These are phyloP conservation scores for Colius striatus DNA, from an alignment of 2,113 vertebrate species.

Conservation along the genomic window DNA sequence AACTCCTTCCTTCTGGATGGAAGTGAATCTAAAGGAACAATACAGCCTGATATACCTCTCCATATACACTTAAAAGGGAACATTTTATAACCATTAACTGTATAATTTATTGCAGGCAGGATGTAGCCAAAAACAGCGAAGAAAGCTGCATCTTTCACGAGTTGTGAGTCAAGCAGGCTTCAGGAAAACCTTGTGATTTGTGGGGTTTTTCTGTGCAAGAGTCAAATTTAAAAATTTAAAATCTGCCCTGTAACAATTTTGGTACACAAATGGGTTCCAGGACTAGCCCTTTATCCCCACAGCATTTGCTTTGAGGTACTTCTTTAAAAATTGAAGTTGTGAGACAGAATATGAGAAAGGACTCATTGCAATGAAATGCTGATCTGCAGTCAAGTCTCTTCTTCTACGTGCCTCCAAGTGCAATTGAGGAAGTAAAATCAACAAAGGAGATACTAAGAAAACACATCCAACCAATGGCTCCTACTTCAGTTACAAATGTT, in stretches of 20 bases:
- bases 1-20: background rate
- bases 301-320: constrained; percentile 63
- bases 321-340: constrained; percentile 54
- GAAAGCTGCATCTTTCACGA: constrained; percentile 19
- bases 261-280: constrained; percentile 52
- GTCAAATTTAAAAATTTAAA: constrained; percentile 69
- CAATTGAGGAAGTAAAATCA: constrained; percentile 27
- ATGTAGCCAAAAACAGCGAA: constrained; percentile 22
- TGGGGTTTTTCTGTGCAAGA: constrained; percentile 59
- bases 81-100: constrained; percentile 40
- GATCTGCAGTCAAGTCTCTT: constrained; percentile 34
- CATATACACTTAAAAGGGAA: constrained; percentile 60
- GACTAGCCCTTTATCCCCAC: constrained; percentile 61
- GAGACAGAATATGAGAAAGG: constrained; percentile 34
- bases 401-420: constrained; percentile 13
- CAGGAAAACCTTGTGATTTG: constrained; percentile 29
- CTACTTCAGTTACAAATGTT: constrained; percentile 9
- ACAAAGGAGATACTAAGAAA: background rate
- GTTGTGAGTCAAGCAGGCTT: constrained; percentile 17
- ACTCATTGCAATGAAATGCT: constrained; percentile 34
- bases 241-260: constrained; percentile 6
- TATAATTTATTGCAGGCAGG: constrained; percentile 53
- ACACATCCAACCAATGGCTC: constrained; percentile 36
- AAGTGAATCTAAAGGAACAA: constrained; percentile 9
- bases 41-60: constrained; percentile 17